Evolutionary conservation across 1,140 invertebrate species (phyloP).

Genomic region (Drosophila melanica): DNA sequence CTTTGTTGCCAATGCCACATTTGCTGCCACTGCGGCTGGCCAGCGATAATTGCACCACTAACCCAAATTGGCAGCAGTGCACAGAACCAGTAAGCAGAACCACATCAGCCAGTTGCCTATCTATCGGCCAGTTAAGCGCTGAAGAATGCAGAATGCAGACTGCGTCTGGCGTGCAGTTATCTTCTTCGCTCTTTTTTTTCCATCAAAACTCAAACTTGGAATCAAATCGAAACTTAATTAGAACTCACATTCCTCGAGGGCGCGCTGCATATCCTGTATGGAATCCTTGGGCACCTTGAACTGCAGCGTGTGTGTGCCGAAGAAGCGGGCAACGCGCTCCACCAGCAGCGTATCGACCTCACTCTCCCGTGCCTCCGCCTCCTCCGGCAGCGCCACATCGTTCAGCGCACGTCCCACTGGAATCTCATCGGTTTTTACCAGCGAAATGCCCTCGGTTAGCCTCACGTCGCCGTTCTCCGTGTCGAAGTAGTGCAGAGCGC

Average conservation of each 20-base stretch:
- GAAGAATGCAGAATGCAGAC: background rate
- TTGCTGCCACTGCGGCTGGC: constrained; percentile 14
- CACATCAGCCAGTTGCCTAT: background rate
- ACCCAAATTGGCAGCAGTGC: constrained; percentile 64
- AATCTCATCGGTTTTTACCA: constrained; percentile 87
- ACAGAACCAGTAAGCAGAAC: constrained; percentile 52
- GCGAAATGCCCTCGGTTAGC: constrained; percentile 88
- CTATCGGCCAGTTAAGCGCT: too few species aligned
- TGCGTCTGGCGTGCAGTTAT: background rate
- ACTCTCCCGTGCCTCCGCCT: constrained; percentile 89
- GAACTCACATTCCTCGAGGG: constrained; percentile 86
- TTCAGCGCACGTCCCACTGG: constrained; percentile 85
- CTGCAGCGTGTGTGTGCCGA: constrained; percentile 91
- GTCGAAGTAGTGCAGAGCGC: constrained; percentile 88
- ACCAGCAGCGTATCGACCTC: constrained; percentile 90
- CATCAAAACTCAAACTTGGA: too few species aligned
- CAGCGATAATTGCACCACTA: constrained; percentile 70
- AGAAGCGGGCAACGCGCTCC: constrained; percentile 89
- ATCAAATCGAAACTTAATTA: background rate
- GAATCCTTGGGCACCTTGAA: constrained; percentile 89
- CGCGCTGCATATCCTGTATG: constrained; percentile 88
- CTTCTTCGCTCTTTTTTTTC: background rate
- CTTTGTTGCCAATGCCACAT: constrained; percentile 25
- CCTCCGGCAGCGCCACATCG: constrained; percentile 86
- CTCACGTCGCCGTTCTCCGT: constrained; percentile 85